A percentile compares a stretch with the other conserved stretches of the same genome.
These are phyloP conservation scores for Epinephelus awoara DNA, from an alignment of 2,797 vertebrate genomes.

Conservation along the genomic window DNA sequence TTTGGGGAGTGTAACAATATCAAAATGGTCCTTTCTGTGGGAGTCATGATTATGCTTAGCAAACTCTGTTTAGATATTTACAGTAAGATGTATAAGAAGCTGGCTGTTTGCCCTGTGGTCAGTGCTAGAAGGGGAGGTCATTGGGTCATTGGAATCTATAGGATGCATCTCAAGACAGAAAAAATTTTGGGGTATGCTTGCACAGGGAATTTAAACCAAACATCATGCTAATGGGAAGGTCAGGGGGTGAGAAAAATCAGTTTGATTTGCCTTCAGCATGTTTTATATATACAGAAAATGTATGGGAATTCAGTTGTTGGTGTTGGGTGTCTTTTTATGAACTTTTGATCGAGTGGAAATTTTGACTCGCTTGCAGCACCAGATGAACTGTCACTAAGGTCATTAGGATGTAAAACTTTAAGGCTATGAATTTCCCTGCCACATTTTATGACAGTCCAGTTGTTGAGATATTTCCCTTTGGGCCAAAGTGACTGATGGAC, in stretches of 20 bases:
- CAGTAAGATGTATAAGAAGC: not conserved
- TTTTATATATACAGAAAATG: not conserved
- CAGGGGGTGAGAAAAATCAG: not conserved
- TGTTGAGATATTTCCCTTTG: slow-evolving; percentile 9
- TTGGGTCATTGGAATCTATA: not conserved
- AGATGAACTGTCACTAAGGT: slow-evolving; percentile 17
- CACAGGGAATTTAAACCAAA: not conserved
- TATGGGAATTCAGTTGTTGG: slow-evolving; percentile 1
- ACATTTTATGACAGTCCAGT: slow-evolving; percentile 14
- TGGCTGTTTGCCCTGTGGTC: not conserved
- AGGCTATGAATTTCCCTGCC: not conserved
- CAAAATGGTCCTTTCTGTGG: slow-evolving; percentile 5
- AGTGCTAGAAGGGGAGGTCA: slow-evolving; percentile 11
- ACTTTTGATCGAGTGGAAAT: not conserved
- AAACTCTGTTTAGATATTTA: not conserved
- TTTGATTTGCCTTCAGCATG: not conserved
- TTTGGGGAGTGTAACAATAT: not conserved
- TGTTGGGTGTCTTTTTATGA: not conserved
- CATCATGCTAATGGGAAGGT: not conserved
- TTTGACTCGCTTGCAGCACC: not conserved
- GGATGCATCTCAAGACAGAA: slow-evolving; percentile 3
- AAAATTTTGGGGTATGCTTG: not conserved
- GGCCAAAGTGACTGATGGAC: slow-evolving; percentile 3
- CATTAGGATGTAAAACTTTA: not conserved
- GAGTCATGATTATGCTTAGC: slow-evolving; percentile 1